Conservation (phyloP, 2,113 vertebrate genomes). For the Geococcyx californianus region DNA sequence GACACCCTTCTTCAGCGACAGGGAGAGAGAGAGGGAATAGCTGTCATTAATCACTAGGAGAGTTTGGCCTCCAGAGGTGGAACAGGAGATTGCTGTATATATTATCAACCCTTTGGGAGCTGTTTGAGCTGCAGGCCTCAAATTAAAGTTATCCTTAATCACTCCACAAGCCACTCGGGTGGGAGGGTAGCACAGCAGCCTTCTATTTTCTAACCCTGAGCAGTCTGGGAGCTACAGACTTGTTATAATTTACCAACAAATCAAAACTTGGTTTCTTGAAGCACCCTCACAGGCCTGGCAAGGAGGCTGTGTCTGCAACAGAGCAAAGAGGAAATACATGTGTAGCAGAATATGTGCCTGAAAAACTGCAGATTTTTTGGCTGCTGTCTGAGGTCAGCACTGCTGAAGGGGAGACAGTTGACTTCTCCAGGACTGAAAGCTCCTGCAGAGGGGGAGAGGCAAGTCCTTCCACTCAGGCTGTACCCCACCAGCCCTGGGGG, state of each 20-base stretch:
- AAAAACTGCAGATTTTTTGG: neutral
- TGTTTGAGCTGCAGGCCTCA: conserved; percentile 28
- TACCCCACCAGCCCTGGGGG: neutral
- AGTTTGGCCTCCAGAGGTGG: neutral
- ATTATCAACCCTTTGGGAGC: conserved; percentile 44
- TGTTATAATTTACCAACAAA: conserved; percentile 19
- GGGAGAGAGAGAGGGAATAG: conserved; percentile 29
- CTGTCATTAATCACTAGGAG: conserved; percentile 10
- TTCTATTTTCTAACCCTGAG: neutral
- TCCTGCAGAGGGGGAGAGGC: neutral
- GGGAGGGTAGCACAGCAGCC: neutral
- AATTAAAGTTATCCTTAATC: conserved; percentile 58
- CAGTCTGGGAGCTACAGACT: conserved; percentile 2
- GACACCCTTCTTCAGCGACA: neutral
- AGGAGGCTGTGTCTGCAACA: neutral
- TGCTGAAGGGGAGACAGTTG: neutral
- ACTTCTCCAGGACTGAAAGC: neutral
- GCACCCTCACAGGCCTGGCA: neutral
- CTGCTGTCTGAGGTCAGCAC: neutral
- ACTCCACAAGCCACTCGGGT: neutral
- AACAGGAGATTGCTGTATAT: conserved; percentile 33
- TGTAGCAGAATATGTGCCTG: neutral
- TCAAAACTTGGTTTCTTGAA: neutral
- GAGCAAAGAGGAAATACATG: neutral
- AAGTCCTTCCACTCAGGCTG: neutral